Conservation (phyloP, 1,140 invertebrate genomes). For the Drosophila micromelanica region DNA sequence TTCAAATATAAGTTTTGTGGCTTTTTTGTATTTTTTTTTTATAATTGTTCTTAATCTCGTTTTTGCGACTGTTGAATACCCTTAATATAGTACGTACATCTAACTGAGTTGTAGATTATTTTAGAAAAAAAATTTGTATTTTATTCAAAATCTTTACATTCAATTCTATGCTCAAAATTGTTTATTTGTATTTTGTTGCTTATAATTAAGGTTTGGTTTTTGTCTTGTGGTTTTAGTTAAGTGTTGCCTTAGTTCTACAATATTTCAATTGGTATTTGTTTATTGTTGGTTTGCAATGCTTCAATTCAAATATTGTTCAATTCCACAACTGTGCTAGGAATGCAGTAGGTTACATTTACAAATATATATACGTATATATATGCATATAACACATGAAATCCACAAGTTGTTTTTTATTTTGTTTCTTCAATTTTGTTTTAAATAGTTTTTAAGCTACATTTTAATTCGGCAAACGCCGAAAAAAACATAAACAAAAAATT, state of each 20-base stretch:
- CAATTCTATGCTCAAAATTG: constrained; percentile 23
- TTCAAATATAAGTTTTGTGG: neutral
- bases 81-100: constrained; percentile 31
- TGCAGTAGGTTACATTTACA: constrained; percentile 71
- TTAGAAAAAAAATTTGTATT: constrained; percentile 22
- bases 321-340: constrained; percentile 81
- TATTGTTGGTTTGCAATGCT: constrained; percentile 32
- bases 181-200: neutral
- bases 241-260: constrained; percentile 42
- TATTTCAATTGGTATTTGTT: constrained; percentile 38
- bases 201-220: neutral
- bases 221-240: neutral
- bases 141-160: constrained; percentile 46
- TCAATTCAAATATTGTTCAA: constrained; percentile 75
- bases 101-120: constrained; percentile 8
- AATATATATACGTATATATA: constrained; percentile 30
- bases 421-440: neutral
- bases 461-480: constrained; percentile 62
- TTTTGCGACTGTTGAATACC: constrained; percentile 42
- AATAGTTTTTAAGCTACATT: constrained; percentile 36
- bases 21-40: constrained; percentile 7
- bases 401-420: constrained; percentile 7
- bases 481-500: constrained; percentile 18
- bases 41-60: neutral
- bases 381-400: constrained; percentile 37